Evolutionary conservation across 2,888 invertebrate genomes (phyloP).

Genomic region (Cheilosia scutellata): DNA sequence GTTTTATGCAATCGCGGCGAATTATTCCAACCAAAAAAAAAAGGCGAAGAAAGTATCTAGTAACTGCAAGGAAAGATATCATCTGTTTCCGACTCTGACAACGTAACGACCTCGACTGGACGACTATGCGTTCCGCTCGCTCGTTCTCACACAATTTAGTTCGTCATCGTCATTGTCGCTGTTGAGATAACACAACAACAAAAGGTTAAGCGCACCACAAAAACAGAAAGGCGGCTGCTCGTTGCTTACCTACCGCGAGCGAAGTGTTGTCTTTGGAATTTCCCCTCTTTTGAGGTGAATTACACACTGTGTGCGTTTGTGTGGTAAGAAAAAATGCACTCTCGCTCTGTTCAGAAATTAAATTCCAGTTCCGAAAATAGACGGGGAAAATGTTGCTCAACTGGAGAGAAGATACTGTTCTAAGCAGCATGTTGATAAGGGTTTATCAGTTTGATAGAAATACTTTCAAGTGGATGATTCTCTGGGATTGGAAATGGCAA

Average conservation of each 20-base stretch:
- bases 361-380: slow-evolving; percentile 46
- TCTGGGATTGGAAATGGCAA: slow-evolving; percentile 15
- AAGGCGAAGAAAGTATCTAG: slow-evolving; percentile 39
- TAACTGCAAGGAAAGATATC: slow-evolving; percentile 66
- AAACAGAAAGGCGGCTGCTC: slow-evolving; percentile 31
- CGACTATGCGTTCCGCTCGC: slow-evolving; percentile 73
- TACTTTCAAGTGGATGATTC: slow-evolving; percentile 20
- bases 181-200: slow-evolving; percentile 73
- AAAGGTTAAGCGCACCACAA: slow-evolving; percentile 62
- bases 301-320: too few relatives aligned
- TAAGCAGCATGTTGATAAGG: slow-evolving; percentile 46
- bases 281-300: slow-evolving; percentile 41
- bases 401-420: not conserved
- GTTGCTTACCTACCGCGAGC: not conserved
- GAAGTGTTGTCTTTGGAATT: slow-evolving; percentile 18
- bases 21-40: slow-evolving; percentile 6
- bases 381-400: slow-evolving; percentile 40
- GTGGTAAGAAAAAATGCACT: slow-evolving; percentile 3
- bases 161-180: slow-evolving; percentile 26
- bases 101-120: slow-evolving; percentile 76
- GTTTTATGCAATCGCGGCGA: slow-evolving; percentile 25
- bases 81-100: slow-evolving; percentile 74
- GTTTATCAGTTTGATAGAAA: slow-evolving; percentile 36
- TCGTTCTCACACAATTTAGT: slow-evolving; percentile 46
- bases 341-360: slow-evolving; percentile 59